A percentile compares a stretch with the other conserved stretches of the same genome.
These are phyloP conservation scores for Saturnia pavonia DNA, from an alignment of 2,888 invertebrate genomes.

Conservation along the genomic window DNA sequence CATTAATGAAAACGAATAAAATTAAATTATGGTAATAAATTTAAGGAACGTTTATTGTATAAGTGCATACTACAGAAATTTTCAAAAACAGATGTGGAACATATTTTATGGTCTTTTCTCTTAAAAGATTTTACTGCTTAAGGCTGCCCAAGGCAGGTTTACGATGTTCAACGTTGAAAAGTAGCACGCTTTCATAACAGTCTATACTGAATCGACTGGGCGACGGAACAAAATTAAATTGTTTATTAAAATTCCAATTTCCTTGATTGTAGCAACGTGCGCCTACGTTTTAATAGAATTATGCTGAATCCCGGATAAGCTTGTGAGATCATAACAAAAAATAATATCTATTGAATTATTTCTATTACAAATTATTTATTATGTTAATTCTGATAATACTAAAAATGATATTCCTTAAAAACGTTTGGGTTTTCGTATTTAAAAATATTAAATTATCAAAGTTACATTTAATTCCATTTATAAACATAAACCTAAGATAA, in stretches of 20 bases:
- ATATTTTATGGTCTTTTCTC: conserved; percentile 46
- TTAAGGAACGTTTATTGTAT: not conserved
- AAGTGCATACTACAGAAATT: not conserved
- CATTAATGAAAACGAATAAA: not conserved
- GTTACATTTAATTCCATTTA: not conserved
- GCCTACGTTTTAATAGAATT: conserved; percentile 41
- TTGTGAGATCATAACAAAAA: conserved; percentile 33
- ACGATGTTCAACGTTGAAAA: conserved; percentile 52
- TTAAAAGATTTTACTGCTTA: conserved; percentile 49
- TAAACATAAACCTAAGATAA: too few species aligned
- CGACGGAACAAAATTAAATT: conserved; percentile 38
- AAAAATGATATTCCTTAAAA: not conserved
- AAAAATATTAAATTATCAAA: not conserved
- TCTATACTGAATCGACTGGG: conserved; percentile 36
- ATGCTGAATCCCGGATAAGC: conserved; percentile 35
- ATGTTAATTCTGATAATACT: not conserved
- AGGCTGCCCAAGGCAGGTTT: conserved; percentile 55
- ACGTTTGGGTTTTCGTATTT: not conserved
- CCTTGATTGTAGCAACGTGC: conserved; percentile 40
- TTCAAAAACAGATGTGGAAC: conserved; percentile 19
- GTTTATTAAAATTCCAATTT: conserved; percentile 51
- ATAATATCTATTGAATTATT: conserved; percentile 32
- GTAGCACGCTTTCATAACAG: conserved; percentile 44
- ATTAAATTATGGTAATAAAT: not conserved
- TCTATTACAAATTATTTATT: conserved; percentile 21